These are phyloP conservation scores for Iselma pallidipennis DNA, from an alignment of 2,888 invertebrate genomes.

Conservation along the genomic window DNA sequence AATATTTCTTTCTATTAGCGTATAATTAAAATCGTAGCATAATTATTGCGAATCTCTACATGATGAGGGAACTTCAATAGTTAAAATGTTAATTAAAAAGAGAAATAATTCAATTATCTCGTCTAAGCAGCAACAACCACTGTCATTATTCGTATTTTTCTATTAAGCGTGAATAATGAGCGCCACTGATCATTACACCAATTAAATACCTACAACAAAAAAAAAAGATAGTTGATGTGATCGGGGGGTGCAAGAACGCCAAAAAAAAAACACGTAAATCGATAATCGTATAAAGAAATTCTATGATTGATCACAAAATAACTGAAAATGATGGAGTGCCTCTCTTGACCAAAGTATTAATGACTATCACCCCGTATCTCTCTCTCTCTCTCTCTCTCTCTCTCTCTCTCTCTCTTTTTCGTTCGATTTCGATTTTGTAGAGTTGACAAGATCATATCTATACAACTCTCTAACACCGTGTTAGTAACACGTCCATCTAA, in stretches of 20 bases:
- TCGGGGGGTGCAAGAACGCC: too few relatives aligned
- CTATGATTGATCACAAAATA: constrained; percentile 3
- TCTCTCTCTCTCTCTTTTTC: not conserved
- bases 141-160: too few relatives aligned
- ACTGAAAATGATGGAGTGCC: constrained; percentile 13
- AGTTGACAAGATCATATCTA: constrained; percentile 22
- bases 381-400: not conserved
- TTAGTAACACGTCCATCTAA: constrained; percentile 14
- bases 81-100: not conserved
- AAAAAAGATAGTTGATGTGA: too few relatives aligned
- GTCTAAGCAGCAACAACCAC: not conserved
- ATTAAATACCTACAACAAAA: not conserved
- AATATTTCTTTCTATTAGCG: too few relatives aligned
- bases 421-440: not conserved
- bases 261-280: not conserved
- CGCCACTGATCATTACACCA: not conserved
- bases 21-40: too few relatives aligned
- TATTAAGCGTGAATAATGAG: not conserved
- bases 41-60: too few relatives aligned
- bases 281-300: not conserved
- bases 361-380: constrained; percentile 6
- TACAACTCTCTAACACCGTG: constrained; percentile 8
- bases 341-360: constrained; percentile 17
- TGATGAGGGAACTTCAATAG: too few relatives aligned
- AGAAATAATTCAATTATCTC: not conserved